Evolutionary conservation across 2,797 vertebrate genomes (phyloP).

Genomic region (Tadarida brasiliensis): DNA sequence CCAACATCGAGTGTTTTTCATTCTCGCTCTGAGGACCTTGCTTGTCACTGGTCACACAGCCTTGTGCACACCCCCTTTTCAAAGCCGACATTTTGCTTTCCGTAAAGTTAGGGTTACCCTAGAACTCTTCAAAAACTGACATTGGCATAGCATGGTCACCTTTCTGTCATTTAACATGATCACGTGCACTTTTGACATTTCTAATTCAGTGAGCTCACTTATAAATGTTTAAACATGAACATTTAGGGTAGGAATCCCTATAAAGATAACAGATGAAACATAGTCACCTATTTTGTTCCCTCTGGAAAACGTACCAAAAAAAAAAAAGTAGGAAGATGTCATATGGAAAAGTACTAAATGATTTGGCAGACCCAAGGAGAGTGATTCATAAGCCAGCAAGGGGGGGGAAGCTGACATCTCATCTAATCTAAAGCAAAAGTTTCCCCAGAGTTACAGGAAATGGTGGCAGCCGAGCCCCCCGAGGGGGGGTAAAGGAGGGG

Average conservation of each 20-base stretch:
- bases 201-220: background rate
- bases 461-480: background rate
- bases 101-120: background rate
- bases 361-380: background rate
- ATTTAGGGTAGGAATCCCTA: background rate
- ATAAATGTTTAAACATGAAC: slow-evolving; percentile 4
- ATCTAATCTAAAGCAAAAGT: background rate
- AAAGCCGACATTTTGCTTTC: background rate
- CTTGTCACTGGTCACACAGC: background rate
- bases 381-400: background rate
- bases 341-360: background rate
- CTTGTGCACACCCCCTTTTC: background rate
- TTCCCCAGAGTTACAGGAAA: background rate
- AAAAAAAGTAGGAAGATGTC: background rate
- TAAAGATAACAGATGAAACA: background rate
- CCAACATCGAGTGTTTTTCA: background rate
- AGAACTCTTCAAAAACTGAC: background rate
- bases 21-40: background rate
- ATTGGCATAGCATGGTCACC: background rate
- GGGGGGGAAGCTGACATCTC: background rate
- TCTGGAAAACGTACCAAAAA: background rate
- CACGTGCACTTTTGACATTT: background rate
- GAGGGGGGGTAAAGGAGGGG: background rate
- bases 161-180: background rate
- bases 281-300: background rate